phyloP scores from a whole-genome alignment of 2,113 vertebrate species.

The Mastomys natalensis region DNA sequence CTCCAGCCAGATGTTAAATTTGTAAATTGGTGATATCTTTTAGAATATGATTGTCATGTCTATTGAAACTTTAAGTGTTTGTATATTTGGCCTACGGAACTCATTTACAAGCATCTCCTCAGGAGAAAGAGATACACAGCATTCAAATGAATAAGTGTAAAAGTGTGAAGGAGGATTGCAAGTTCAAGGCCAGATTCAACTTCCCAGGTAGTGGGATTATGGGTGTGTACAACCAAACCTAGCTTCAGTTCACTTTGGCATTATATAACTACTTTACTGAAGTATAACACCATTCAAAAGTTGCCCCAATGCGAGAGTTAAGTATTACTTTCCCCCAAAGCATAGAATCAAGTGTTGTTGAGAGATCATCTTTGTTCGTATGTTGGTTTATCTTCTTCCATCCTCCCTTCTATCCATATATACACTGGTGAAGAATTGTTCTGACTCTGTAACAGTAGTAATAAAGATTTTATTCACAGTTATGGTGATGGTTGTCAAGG shows the following conservation, averaged over 20 bases:
- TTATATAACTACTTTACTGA: neutral
- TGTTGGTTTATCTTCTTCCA: neutral
- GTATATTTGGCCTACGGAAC: neutral
- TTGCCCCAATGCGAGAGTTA: neutral
- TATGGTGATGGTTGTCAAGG: neutral
- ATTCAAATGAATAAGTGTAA: neutral
- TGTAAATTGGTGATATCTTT: neutral
- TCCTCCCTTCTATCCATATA: neutral
- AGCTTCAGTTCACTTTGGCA: neutral
- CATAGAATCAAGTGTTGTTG: neutral
- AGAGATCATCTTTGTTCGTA: neutral
- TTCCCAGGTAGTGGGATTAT: neutral
- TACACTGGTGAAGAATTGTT: neutral
- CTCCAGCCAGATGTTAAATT: neutral
- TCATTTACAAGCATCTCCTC: neutral
- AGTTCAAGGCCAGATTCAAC: neutral
- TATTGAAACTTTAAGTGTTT: neutral
- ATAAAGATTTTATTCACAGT: neutral
- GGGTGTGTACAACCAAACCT: too few species aligned
- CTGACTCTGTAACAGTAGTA: neutral
- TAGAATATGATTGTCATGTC: neutral
- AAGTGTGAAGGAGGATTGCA: neutral
- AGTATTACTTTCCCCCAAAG: neutral
- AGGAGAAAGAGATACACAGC: constrained; percentile 3
- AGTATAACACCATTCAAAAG: neutral